These are phyloP conservation scores for Ailurus styani DNA, from an alignment of 2,113 vertebrate species.

Conservation along the genomic window DNA sequence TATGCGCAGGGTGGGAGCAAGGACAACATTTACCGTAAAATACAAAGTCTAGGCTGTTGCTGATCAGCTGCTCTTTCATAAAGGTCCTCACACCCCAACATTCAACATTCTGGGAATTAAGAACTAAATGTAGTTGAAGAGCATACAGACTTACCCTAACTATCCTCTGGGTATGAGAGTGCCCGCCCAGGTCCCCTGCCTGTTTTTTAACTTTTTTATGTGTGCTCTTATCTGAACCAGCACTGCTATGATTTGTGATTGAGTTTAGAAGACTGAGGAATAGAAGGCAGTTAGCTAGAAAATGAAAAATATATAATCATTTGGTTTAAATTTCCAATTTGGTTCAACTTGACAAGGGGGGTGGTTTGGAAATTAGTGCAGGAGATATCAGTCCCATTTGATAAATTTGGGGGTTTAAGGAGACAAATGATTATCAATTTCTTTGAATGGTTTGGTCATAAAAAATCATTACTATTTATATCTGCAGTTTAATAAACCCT, in stretches of 20 bases:
- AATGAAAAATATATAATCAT: not conserved
- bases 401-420: not conserved
- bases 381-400: not conserved
- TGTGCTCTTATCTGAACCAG: not conserved
- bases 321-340: not conserved
- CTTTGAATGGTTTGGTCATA: not conserved
- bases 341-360: not conserved
- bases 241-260: not conserved
- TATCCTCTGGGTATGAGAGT: too few relatives aligned
- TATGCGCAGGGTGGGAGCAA: fast-evolving
- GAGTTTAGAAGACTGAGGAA: not conserved
- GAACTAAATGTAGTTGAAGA: not conserved
- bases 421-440: not conserved
- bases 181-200: too few relatives aligned
- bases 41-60: not conserved
- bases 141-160: not conserved
- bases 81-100: too few relatives aligned
- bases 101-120: not conserved
- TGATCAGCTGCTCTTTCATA: not conserved
- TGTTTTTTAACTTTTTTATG: not conserved
- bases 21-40: not conserved
- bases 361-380: not conserved
- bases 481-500: not conserved
- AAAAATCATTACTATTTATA: not conserved
- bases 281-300: not conserved